These are phyloP conservation scores for Silurus aristotelis DNA, from an alignment of 2,797 vertebrate species.

Conservation along the genomic window DNA sequence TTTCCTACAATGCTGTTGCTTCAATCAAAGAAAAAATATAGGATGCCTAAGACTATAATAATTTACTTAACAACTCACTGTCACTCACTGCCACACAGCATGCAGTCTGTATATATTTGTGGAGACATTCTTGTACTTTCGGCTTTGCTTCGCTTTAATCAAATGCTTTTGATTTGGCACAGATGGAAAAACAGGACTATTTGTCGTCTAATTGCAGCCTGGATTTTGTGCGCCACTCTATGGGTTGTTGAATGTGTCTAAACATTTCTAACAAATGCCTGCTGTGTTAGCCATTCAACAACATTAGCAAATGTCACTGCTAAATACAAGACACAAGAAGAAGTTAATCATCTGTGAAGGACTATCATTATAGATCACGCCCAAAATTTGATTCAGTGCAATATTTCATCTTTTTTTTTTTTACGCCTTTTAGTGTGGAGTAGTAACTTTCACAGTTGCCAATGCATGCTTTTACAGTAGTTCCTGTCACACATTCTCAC, in stretches of 20 bases:
- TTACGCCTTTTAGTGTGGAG: neutral
- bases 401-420: neutral
- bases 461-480: neutral
- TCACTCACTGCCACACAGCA: constrained; percentile 2
- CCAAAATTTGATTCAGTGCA: neutral
- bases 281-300: constrained; percentile 21
- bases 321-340: constrained; percentile 21
- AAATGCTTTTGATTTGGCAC: constrained; percentile 40
- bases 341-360: constrained; percentile 33
- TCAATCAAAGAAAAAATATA: neutral
- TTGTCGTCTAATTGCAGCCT: constrained; percentile 36
- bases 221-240: neutral
- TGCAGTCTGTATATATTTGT: constrained; percentile 12
- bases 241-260: constrained; percentile 32
- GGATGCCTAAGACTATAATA: neutral
- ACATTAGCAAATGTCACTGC: neutral
- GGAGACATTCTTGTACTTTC: constrained; percentile 20
- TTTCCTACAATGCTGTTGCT: neutral
- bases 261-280: constrained; percentile 33
- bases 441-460: constrained; percentile 13
- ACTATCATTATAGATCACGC: constrained; percentile 29
- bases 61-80: neutral
- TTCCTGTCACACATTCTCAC: neutral
- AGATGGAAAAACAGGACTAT: constrained; percentile 41
- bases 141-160: constrained; percentile 18